Percentiles rank a stretch among this genome's conserved stretches.
phyloP scores from a whole-genome alignment of 2,797 vertebrate species.

The Muraenolepis orangiensis region DNA sequence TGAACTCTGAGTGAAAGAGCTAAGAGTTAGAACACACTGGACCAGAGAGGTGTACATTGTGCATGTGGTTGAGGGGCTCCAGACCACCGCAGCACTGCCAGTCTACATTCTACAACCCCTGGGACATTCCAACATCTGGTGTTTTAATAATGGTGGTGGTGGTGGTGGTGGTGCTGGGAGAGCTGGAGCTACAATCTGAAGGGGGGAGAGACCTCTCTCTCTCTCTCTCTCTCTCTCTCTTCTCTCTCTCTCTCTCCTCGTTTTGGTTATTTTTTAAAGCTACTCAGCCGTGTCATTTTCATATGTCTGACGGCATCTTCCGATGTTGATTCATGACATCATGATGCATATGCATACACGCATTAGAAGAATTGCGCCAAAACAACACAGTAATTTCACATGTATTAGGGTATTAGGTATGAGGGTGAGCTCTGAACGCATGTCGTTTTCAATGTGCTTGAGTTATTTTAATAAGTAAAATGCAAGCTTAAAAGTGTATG shows the following conservation, averaged over 20 bases:
- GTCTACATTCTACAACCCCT: not conserved
- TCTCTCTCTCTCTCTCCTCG: not conserved
- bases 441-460: not conserved
- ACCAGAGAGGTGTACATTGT: not conserved
- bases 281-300: not conserved
- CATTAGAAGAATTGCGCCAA: not conserved
- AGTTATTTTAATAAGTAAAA: not conserved
- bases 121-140: not conserved
- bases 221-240: too few species aligned
- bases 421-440: not conserved
- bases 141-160: not conserved
- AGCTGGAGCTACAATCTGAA: not conserved
- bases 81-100: not conserved
- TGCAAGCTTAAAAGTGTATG: not conserved
- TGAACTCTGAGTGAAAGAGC: not conserved
- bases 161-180: not conserved
- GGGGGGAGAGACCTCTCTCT: too few species aligned
- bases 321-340: not conserved
- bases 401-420: not conserved
- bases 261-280: not conserved
- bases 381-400: not conserved
- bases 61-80: not conserved
- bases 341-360: not conserved
- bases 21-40: not conserved
- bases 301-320: not conserved